Base-by-base conservation (phyloP, 2,888 invertebrate genomes). In the Agrochola lychnidis region DNA sequence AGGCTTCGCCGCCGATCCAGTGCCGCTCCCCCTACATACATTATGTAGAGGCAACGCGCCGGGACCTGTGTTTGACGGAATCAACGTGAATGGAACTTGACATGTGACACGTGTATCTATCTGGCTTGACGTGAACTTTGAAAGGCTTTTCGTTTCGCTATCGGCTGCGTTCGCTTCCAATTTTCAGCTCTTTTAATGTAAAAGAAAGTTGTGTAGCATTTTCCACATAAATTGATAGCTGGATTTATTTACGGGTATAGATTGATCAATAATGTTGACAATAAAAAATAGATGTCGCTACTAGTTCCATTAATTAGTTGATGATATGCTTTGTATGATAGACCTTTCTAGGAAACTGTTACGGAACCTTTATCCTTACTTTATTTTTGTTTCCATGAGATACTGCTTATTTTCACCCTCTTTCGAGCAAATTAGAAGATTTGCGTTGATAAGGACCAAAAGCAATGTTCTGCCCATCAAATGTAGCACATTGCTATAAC, bases 21-120 rank as follows among this genome's bases (percentile, higher is more conserved):
- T 89, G 78, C 83, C 83, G 77, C 82, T 87, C 85, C 86, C 90
- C 85, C 88, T 90, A 92, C 92, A 93, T 95, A 93, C 93, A 95
- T 95, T 93, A 95, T 95, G 92, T 94, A 94, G 88, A 90, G 89
- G 87, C 90, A 86, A 83, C 90, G 90, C 88, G 90, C 78, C 87
- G 91, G 92, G 88, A 90, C 91, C 91, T 89, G 89, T 91, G 93
- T 94, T 93, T 94, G 94, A 93, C 91, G 92, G 93, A 91, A 93
- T 92, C 94, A 92, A 92, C 93, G 91, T 95, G 95, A 95, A 96
- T 95, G 95, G 92, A 93, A 92, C 93, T 91, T 94, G 95, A 94
- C 95, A 91, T 92, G 90, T 93, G 94, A 95, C 95, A 94, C 92
- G 91, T 94, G 94, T 94, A 92, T 90, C 91, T 92, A 91, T 89